These are phyloP conservation scores for Thumatha senex DNA, from an alignment of 2,888 invertebrate species.

Conservation along the genomic window DNA sequence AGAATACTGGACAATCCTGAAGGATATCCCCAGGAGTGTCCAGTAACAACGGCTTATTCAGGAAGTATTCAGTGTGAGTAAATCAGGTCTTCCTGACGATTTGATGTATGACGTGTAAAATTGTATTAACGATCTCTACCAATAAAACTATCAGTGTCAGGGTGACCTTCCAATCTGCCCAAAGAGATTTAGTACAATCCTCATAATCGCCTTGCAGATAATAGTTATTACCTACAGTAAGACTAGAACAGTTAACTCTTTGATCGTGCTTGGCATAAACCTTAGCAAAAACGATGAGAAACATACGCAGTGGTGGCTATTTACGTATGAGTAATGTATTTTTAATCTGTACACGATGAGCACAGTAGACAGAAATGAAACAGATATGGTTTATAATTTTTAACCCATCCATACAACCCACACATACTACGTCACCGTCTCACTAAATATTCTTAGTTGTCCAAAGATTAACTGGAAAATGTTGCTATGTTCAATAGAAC, in stretches of 20 bases:
- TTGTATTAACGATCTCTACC: background rate
- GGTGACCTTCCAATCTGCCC: constrained; percentile 17
- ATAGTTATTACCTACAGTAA: constrained; percentile 6
- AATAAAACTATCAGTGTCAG: background rate
- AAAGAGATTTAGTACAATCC: constrained; percentile 27
- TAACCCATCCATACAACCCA: too few relatives aligned
- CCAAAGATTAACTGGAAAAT: too few relatives aligned
- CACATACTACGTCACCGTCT: too few relatives aligned
- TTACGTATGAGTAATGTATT: constrained; percentile 4
- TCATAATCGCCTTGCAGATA: background rate
- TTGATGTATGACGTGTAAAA: too few relatives aligned
- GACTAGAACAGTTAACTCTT: constrained; percentile 13
- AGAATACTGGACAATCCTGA: too few relatives aligned
- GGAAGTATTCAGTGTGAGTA: too few relatives aligned
- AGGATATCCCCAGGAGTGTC: too few relatives aligned
- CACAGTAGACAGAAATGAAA: background rate
- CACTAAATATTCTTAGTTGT: too few relatives aligned
- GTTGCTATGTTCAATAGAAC: too few relatives aligned
- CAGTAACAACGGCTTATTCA: too few relatives aligned
- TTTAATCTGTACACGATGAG: constrained; percentile 1
- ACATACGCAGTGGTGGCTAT: constrained; percentile 12
- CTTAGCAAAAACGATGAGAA: constrained; percentile 18
- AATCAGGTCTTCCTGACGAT: too few relatives aligned
- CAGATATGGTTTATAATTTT: background rate
- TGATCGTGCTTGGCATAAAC: constrained; percentile 27